phyloP scores from a whole-genome alignment of 2,797 vertebrate species.

The Erithacus rubecula region DNA sequence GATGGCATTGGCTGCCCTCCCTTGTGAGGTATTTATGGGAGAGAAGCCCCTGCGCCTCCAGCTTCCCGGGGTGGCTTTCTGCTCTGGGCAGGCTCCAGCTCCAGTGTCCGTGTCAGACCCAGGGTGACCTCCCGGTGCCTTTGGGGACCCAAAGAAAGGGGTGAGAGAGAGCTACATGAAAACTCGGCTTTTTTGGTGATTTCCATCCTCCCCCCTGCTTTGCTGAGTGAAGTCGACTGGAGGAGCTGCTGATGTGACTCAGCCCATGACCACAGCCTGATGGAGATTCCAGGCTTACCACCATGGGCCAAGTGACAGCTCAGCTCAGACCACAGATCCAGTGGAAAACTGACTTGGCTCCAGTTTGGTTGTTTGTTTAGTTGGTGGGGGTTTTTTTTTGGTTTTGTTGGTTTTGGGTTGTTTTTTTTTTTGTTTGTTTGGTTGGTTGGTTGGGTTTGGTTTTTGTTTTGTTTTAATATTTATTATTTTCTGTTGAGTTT shows the following conservation, averaged over 20 bases:
- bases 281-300: neutral
- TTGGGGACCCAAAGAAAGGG: accelerated
- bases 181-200: neutral
- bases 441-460: no score
- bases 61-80: neutral
- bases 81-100: neutral
- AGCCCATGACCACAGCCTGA: neutral
- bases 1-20: accelerated
- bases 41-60: neutral
- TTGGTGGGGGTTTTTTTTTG: no score
- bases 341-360: neutral
- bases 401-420: no score
- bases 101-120: neutral
- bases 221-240: neutral
- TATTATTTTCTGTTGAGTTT: neutral
- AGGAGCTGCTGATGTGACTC: neutral
- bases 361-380: no score
- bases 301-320: accelerated
- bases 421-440: no score
- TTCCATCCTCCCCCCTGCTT: accelerated
- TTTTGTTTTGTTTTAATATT: no score
- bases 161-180: accelerated
- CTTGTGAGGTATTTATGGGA: accelerated
- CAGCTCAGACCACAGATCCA: neutral
- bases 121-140: neutral